Evolutionary conservation across 2,113 vertebrate species (phyloP).

Genomic region (Anser cygnoides): DNA sequence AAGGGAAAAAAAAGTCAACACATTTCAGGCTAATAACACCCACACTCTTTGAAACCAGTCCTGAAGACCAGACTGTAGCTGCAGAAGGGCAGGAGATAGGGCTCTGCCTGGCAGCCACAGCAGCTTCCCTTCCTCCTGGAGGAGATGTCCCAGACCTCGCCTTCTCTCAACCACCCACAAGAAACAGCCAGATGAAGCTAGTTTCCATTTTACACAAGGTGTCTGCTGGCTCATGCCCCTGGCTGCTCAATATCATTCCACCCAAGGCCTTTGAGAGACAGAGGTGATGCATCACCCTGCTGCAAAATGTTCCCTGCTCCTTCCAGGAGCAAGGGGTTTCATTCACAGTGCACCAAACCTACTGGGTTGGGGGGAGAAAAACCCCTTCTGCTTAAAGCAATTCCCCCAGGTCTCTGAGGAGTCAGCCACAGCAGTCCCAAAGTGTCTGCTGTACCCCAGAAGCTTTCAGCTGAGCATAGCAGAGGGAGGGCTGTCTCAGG

Average conservation of each 20-base stretch:
- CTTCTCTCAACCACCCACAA: not conserved
- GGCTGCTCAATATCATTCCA: rapidly evolving
- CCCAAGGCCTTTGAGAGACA: not conserved
- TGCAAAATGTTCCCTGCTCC: not conserved
- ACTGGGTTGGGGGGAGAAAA: not conserved
- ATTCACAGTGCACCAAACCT: rapidly evolving
- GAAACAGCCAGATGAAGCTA: not conserved
- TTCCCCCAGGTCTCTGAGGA: not conserved
- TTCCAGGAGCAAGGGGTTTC: not conserved
- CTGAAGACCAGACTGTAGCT: not conserved
- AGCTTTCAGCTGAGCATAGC: not conserved
- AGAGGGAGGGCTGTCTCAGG: not conserved
- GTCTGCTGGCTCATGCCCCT: rapidly evolving
- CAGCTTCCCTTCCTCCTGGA: not conserved
- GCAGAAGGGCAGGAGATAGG: not conserved
- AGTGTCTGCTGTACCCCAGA: not conserved
- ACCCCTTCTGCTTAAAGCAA: not conserved
- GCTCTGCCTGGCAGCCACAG: not conserved
- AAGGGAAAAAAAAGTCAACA: not conserved
- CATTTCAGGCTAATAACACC: not conserved
- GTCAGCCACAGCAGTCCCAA: not conserved
- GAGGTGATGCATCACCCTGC: not conserved
- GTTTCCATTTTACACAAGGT: not conserved
- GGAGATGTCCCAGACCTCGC: not conserved
- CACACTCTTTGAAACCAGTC: not conserved